phyloP scores from a whole-genome alignment of 23 tunicate species.

The Trididemnum nubilum region DNA sequence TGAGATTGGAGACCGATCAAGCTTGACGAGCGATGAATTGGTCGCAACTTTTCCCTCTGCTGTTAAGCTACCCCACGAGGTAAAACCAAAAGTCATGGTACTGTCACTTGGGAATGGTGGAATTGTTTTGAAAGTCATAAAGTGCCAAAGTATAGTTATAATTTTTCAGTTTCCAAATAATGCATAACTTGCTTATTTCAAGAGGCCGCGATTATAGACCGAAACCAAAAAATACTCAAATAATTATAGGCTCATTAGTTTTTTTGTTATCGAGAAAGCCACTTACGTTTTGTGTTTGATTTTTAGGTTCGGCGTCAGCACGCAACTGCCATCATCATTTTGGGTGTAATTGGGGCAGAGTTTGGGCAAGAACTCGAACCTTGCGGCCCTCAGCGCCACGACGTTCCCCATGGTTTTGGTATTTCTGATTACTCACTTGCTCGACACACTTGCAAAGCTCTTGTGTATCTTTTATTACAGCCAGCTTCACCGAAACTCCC shows the following conservation, averaged over 20 bases:
- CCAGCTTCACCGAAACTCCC: conserved; percentile 78
- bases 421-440: conserved; percentile 70
- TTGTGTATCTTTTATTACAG: conserved; percentile 79
- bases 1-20: conserved; percentile 67
- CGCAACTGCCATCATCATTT: conserved; percentile 90
- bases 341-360: conserved; percentile 96
- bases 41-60: conserved; percentile 1
- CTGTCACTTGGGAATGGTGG: too few species aligned
- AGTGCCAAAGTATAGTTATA: too few species aligned
- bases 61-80: conserved; percentile 5
- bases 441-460: conserved; percentile 81
- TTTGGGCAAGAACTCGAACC: conserved; percentile 85
- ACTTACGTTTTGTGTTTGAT: too few species aligned
- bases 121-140: too few species aligned
- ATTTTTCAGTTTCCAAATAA: too few species aligned
- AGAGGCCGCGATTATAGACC: too few species aligned
- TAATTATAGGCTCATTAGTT: too few species aligned
- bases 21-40: conserved; percentile 61
- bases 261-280: too few species aligned
- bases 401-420: conserved; percentile 79
- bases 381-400: conserved; percentile 21
- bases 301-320: conserved; percentile 76
- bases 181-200: too few species aligned
- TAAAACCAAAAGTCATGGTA: too few species aligned
- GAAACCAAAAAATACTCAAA: too few species aligned